Evolutionary conservation across 1,140 invertebrate genomes (phyloP), one percentile per base, ranked within the genome.

Genomic region (Chelonus insularis): DNA sequence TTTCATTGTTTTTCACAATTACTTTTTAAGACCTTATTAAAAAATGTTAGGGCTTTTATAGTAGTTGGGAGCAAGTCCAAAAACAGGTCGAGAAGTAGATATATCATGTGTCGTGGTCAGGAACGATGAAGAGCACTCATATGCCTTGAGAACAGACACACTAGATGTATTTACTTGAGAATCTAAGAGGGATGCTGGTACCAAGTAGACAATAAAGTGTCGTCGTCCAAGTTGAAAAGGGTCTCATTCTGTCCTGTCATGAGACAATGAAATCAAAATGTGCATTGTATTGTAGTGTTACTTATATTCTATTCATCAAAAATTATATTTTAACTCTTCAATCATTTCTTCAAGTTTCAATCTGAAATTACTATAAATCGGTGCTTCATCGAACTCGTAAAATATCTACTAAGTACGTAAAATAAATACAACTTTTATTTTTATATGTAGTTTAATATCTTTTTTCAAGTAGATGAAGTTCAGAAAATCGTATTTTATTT

Each of bases 81-180:
- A 55, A 55, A 18, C 52, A 55, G 36, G 37, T 54, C 59, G 50
- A 45, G 50, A 54, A 61, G 52, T 54, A 41, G 52, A 55, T 55
- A 29, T 29, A 54, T 61, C 59, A 61, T 32, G 20, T 52, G 39
- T 61, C 50, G 29, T 36, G 59, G 48, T 32, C 52, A 60, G 39
- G 59, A 29, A 60, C 34, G 57, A 45, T 20, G 32, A 48, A 58
- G 45, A 50, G 47, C 20, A 39, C 52, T 55, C 16, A 8, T 55
- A 18, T 14, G 1, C 11, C 52, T 39, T 1, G 20, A 52, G 32
- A 52, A 52, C 50, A 52, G 50, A 23, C 50, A 11, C 52, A 18
- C n/a, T 14, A 43, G 8, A 39, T 55, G 34, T 55, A 55, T 55
- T 39, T 39, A 55, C 52, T 55, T 55, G 34, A 9, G 16, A 39